Evolutionary conservation across 2,888 invertebrate species (phyloP), one percentile per base, ranked within the genome.

Genomic region (Harpagoxenus sublaevis): DNA sequence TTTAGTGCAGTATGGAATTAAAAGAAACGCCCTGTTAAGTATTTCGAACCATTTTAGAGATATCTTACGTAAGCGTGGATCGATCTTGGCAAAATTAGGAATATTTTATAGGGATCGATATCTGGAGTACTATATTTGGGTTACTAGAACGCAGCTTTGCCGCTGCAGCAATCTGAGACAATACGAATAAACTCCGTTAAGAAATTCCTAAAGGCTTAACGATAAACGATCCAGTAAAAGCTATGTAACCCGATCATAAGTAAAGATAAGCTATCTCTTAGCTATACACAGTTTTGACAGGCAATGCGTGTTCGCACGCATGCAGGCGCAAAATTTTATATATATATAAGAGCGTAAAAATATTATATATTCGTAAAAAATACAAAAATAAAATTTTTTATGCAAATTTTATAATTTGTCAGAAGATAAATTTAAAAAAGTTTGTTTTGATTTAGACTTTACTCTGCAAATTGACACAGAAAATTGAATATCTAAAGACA

Each of bases 51-150:
- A 15, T 71, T 73, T 70, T n/a, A 63, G 2, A 35, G 23, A 75
- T 62, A 3, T 18, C 2, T n/a, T 48, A 51, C 39, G 23, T 23
- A 75, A 65, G 51, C 6, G n/a, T 31, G 23, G 51, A 23, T 75
- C 63, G 35, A 75, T 77, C 39, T n/a, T 1, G 23, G 28, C 65
- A 51, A 75, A 75, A 53, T 63, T 75, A 75, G 35, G 65, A 53
- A 51, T 31, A 63, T 75, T 65, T 75, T 18, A 75, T 39, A 10
- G 23, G n/a, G 23, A 75, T 75, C 51, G 65, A 63, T 63, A 63
- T 48, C 35, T 51, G 18, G 62, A 63, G 18, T 23, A 35, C 9
- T 51, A 74, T 31, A 63, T 75, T 63, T 6, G 35, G 75, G 35
- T 63, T 63, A 75, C 28, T 39, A 35, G 39, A n/a, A 75, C 15